Percentiles rank a stretch among this genome's conserved stretches.
These are phyloP conservation scores for Polylopha cassiicola DNA, from an alignment of 2,888 invertebrate genomes.

Conservation along the genomic window DNA sequence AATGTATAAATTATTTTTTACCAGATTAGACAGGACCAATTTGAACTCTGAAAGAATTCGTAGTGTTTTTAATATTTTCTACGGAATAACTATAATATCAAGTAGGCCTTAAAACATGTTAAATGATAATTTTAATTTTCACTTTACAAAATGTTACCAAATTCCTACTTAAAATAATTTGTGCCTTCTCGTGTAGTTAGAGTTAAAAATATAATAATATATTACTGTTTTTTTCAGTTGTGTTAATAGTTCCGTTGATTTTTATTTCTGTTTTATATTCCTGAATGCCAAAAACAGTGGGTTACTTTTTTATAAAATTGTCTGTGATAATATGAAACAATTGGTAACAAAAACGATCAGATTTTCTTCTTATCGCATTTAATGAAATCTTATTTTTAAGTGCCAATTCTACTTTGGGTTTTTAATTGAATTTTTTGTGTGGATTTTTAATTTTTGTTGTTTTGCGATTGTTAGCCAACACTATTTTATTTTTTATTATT, in stretches of 20 bases:
- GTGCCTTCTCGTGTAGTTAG: constrained; percentile 47
- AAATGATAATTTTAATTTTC: constrained; percentile 17
- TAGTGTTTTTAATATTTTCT: constrained; percentile 1
- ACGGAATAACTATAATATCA: constrained; percentile 25
- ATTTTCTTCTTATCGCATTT: constrained; percentile 29
- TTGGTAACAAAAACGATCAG: constrained; percentile 32
- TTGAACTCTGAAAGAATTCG: constrained; percentile 1
- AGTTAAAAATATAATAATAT: constrained; percentile 33
- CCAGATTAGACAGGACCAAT: constrained; percentile 13
- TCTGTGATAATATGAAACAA: constrained; percentile 56
- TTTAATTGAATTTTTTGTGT: constrained; percentile 52
- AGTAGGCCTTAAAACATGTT: constrained; percentile 25
- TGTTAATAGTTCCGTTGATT: constrained; percentile 21
- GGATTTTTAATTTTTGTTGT: constrained; percentile 49
- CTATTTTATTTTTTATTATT: constrained; percentile 51
- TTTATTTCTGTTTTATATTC: constrained; percentile 42
- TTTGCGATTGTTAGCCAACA: constrained; percentile 48
- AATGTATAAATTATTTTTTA: too few species aligned
- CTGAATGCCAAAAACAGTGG: constrained; percentile 31
- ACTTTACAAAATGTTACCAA: constrained; percentile 55
- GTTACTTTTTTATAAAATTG: constrained; percentile 47
- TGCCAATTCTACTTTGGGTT: constrained; percentile 57
- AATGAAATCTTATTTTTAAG: constrained; percentile 42
- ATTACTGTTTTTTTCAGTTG: constrained; percentile 25
- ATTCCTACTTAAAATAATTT: constrained; percentile 40